These are phyloP conservation scores for Lagopus muta DNA, from an alignment of 2,113 vertebrate species.

Conservation along the genomic window DNA sequence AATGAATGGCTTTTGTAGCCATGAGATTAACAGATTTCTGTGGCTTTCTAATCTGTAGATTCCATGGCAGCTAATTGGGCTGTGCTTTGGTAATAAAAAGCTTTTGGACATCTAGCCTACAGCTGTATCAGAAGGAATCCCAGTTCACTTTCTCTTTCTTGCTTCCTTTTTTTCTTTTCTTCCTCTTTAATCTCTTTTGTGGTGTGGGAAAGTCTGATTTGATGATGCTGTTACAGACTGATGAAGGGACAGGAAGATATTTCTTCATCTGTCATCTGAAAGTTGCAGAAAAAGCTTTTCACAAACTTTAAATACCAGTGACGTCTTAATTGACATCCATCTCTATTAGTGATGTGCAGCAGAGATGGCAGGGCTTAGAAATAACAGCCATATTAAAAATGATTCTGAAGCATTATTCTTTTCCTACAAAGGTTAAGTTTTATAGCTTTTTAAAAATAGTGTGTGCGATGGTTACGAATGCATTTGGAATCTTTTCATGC, in stretches of 20 bases:
- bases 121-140: neutral
- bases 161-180: neutral
- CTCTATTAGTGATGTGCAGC: neutral
- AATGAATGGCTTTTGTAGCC: neutral
- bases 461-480: neutral
- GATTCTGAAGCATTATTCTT: neutral
- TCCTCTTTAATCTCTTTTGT: neutral
- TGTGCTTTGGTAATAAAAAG: neutral
- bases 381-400: conserved; percentile 38
- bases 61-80: neutral
- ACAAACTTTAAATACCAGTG: neutral
- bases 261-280: neutral
- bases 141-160: neutral
- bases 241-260: neutral
- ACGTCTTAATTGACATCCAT: neutral
- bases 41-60: neutral
- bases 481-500: neutral
- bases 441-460: conserved; percentile 15
- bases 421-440: conserved; percentile 45
- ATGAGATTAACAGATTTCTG: neutral
- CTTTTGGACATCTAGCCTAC: neutral
- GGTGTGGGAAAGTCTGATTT: neutral
- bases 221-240: neutral
- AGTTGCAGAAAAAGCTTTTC: neutral
- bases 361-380: neutral